Percentiles rank a stretch among this genome's conserved stretches.
Conservation (phyloP, 2,113 vertebrate genomes). For the Tylochromis polylepis region DNA sequence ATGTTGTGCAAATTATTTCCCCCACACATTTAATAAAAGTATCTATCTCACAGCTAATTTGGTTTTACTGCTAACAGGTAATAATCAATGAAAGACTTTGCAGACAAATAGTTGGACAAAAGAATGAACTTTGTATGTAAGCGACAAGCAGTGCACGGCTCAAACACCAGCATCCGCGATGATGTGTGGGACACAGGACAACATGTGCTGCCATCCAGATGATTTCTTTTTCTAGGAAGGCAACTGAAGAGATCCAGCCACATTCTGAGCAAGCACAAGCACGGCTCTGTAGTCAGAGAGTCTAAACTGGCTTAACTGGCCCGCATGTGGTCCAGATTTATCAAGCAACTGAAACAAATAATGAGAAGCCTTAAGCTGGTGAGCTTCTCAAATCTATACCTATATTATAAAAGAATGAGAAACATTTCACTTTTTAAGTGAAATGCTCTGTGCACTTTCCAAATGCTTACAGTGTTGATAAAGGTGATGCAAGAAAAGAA, state of each 20-base stretch:
- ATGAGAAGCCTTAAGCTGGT: neutral
- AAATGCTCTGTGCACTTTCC: neutral
- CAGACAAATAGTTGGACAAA: neutral
- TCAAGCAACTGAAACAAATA: neutral
- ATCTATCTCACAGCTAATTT: neutral
- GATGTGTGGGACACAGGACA: rapidly evolving
- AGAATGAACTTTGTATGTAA: neutral
- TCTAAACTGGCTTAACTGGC: neutral
- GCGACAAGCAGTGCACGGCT: neutral
- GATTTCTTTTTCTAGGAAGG: neutral
- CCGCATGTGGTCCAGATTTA: neutral
- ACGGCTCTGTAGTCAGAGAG: neutral
- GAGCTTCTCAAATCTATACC: neutral
- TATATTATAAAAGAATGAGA: neutral
- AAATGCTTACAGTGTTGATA: neutral
- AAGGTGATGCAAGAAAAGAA: neutral
- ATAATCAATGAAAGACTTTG: neutral
- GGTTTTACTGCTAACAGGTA: neutral
- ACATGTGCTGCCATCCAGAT: neutral
- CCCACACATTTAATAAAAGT: neutral
- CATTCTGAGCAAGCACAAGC: neutral
- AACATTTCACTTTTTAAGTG: neutral
- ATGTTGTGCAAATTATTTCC: neutral
- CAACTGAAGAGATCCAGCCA: neutral
- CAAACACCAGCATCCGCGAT: neutral